These are phyloP conservation scores for Pipistrellus pygmaeus DNA, from an alignment of 2,797 vertebrate species.

Conservation along the genomic window DNA sequence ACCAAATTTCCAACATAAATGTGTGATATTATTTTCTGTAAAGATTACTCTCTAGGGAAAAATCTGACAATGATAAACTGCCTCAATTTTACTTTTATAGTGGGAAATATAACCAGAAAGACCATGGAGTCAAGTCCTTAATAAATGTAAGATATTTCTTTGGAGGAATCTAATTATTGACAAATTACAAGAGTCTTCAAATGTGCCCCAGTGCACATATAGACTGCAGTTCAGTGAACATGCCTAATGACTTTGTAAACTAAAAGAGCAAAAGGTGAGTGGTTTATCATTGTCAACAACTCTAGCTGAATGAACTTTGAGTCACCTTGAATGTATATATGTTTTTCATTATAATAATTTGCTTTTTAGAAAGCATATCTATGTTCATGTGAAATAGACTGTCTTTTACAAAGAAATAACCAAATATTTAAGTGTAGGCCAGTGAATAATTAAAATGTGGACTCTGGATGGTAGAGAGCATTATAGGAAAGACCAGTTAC, in stretches of 20 bases:
- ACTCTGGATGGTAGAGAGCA: neutral
- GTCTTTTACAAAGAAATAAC: constrained; percentile 79
- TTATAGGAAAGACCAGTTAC: neutral
- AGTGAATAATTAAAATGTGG: neutral
- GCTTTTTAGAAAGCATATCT: constrained; percentile 82
- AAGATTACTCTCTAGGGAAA: constrained; percentile 59
- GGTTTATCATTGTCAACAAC: constrained; percentile 87
- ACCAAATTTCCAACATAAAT: constrained; percentile 24
- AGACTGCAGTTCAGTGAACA: constrained; percentile 81
- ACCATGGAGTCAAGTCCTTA: constrained; percentile 56
- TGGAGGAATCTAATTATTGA: constrained; percentile 74
- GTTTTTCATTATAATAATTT: constrained; percentile 87
- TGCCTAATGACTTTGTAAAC: constrained; percentile 83
- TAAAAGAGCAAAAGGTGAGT: constrained; percentile 80
- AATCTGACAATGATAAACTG: constrained; percentile 72
- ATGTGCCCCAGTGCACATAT: constrained; percentile 71
- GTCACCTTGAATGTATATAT: constrained; percentile 85
- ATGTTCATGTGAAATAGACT: constrained; percentile 75
- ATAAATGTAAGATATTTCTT: constrained; percentile 65
- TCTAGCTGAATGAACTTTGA: constrained; percentile 86
- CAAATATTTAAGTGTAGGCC: constrained; percentile 42
- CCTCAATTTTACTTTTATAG: constrained; percentile 46
- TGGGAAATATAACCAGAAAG: constrained; percentile 61
- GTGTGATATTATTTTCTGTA: constrained; percentile 65
- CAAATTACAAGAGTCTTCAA: constrained; percentile 76